Conservation (phyloP, 2,113 vertebrate genomes). For the Pteropus alecto region DNA sequence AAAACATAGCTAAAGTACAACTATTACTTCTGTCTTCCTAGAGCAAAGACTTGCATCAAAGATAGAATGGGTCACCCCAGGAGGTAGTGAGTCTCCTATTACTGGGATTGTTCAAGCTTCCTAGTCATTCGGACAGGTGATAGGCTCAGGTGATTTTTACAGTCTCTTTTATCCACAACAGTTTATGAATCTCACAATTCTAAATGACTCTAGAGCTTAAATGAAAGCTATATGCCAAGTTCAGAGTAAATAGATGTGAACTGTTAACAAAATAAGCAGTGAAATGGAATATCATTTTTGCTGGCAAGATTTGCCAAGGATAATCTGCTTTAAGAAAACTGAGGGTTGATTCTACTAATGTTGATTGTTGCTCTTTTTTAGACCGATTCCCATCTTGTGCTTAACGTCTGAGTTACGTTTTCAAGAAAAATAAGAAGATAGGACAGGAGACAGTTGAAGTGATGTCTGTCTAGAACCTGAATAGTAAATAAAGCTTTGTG, state of each 20-base stretch:
- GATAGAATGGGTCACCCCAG: background rate
- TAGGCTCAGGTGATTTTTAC: slow-evolving; percentile 26
- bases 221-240: background rate
- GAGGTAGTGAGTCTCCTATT: slow-evolving; percentile 19
- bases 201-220: slow-evolving; percentile 26
- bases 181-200: slow-evolving; percentile 20
- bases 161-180: background rate
- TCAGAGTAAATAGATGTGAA: slow-evolving; percentile 54
- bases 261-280: slow-evolving; percentile 32
- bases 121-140: background rate
- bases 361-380: background rate
- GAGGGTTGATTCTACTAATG: background rate
- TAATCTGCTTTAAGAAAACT: background rate
- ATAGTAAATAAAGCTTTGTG: background rate
- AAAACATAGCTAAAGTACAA: background rate
- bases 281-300: slow-evolving; percentile 46
- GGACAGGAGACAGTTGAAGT: background rate
- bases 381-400: background rate
- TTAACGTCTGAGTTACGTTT: slow-evolving; percentile 10
- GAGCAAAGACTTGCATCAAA: background rate
- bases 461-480: background rate
- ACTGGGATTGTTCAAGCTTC: background rate
- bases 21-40: background rate
- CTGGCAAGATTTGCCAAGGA: background rate
- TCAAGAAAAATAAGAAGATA: background rate